Conservation (phyloP, 2,888 invertebrate species). For the Acronicta psi region DNA sequence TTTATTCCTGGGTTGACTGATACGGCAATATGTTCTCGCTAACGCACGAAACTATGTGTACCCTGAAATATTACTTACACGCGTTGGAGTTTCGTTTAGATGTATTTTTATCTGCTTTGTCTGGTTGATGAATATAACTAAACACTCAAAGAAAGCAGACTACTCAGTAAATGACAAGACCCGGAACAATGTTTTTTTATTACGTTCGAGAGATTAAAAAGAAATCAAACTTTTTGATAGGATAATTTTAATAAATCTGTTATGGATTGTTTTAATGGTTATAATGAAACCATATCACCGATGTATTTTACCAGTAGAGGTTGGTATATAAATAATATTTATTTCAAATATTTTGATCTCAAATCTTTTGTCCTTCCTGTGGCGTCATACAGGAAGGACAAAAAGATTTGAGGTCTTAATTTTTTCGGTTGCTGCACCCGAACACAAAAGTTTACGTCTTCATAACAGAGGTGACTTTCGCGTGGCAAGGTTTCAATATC, state of each 20-base stretch:
- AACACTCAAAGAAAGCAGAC: not conserved
- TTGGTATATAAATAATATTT: too few relatives aligned
- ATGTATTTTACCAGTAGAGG: too few relatives aligned
- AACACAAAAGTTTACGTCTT: not conserved
- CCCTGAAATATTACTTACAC: not conserved
- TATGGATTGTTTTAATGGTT: too few relatives aligned
- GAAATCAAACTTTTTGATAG: too few relatives aligned
- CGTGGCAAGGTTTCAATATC: conserved; percentile 20
- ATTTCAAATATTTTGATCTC: too few relatives aligned
- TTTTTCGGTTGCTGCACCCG: not conserved
- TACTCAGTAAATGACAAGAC: too few relatives aligned
- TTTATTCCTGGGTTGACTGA: conserved; percentile 10
- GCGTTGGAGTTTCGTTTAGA: not conserved
- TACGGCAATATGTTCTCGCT: conserved; percentile 4
- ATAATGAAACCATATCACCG: too few relatives aligned
- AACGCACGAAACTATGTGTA: not conserved
- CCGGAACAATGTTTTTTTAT: too few relatives aligned
- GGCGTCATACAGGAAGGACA: too few relatives aligned
- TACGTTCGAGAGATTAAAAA: too few relatives aligned
- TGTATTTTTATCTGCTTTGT: not conserved
- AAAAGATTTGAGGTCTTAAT: not conserved
- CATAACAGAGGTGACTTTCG: not conserved
- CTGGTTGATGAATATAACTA: not conserved
- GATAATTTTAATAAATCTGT: too few relatives aligned
- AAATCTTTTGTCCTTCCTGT: not conserved